Evolutionary conservation across 1,140 invertebrate species (phyloP).

Genomic region (Parapsyche elsis): DNA sequence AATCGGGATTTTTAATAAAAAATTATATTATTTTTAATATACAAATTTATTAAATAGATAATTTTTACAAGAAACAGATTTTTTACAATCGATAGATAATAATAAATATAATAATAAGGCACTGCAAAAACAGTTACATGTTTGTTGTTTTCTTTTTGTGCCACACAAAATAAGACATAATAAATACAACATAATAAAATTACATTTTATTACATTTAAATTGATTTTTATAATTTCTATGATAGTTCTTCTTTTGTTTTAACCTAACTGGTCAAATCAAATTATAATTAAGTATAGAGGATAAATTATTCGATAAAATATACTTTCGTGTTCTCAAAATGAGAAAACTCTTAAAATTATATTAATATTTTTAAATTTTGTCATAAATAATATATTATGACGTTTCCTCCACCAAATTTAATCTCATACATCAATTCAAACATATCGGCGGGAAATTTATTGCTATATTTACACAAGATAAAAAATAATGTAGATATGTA

Average conservation of each 20-base stretch:
- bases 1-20: not conserved
- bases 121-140: slow-evolving; percentile 39
- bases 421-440: not conserved
- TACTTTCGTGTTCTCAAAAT: slow-evolving; percentile 25
- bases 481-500: not conserved
- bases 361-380: not conserved
- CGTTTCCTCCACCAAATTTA: slow-evolving; percentile 36
- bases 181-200: slow-evolving; percentile 4
- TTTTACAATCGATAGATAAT: slow-evolving; percentile 3
- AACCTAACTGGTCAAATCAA: slow-evolving; percentile 21
- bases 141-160: slow-evolving; percentile 15
- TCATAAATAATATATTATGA: slow-evolving; percentile 38
- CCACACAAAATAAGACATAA: slow-evolving; percentile 19
- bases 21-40: slow-evolving; percentile 19
- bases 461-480: slow-evolving; percentile 21
- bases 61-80: slow-evolving; percentile 20
- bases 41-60: slow-evolving; percentile 37
- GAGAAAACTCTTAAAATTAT: slow-evolving; percentile 12
- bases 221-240: not conserved
- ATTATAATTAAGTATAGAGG: not conserved
- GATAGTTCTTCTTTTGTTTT: not conserved
- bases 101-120: slow-evolving; percentile 42
- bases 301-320: slow-evolving; percentile 36
- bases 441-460: slow-evolving; percentile 40
- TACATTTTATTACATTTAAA: not conserved